phyloP scores from a whole-genome alignment of 2,888 invertebrate species.

The Leistus spinibarbis region DNA sequence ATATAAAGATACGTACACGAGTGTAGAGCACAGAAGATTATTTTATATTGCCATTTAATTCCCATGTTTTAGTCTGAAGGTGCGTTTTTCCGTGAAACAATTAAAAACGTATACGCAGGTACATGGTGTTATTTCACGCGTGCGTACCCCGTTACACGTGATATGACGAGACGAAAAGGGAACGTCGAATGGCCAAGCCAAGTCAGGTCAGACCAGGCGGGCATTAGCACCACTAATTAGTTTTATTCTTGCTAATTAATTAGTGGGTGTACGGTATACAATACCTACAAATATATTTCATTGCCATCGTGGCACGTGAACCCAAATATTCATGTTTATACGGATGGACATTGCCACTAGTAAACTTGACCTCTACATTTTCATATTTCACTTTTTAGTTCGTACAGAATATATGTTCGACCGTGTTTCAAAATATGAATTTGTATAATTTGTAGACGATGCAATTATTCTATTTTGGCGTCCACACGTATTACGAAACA shows the following conservation, averaged over 20 bases:
- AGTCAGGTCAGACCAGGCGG: conserved; percentile 4
- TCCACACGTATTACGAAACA: too few relatives aligned
- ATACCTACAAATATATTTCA: neutral
- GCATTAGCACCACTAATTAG: conserved; percentile 34
- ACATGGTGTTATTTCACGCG: conserved; percentile 15
- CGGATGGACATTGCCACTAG: neutral
- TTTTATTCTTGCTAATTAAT: conserved; percentile 31
- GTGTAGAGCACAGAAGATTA: too few relatives aligned
- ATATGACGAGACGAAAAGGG: neutral
- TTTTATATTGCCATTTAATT: neutral
- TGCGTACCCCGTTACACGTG: conserved; percentile 23
- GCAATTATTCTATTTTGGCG: too few relatives aligned
- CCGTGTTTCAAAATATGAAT: too few relatives aligned
- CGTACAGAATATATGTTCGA: too few relatives aligned
- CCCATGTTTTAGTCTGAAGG: conserved; percentile 1
- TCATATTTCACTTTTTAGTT: neutral
- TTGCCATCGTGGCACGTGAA: neutral
- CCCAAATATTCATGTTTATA: neutral
- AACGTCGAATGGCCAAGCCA: conserved; percentile 6
- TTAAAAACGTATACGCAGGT: conserved; percentile 6
- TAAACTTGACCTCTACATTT: neutral
- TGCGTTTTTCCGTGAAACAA: conserved; percentile 12
- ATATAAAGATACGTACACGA: too few relatives aligned
- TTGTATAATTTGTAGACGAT: too few relatives aligned
- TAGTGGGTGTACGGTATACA: conserved; percentile 28